A percentile compares a stretch with the other conserved stretches of the same genome.
These are phyloP conservation scores for Pao palembangensis DNA, from an alignment of 2,113 vertebrate genomes.

Conservation along the genomic window DNA sequence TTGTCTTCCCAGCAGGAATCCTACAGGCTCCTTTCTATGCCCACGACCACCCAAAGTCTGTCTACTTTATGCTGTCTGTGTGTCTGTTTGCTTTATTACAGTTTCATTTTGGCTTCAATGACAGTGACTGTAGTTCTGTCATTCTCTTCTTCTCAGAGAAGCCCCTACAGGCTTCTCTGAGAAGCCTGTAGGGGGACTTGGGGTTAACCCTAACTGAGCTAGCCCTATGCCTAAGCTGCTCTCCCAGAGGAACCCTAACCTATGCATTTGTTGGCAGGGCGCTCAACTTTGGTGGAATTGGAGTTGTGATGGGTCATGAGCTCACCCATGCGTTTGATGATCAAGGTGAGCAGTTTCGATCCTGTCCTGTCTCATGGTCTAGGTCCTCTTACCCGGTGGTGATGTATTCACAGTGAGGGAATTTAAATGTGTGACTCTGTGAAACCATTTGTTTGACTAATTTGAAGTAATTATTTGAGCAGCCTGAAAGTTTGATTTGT, in stretches of 20 bases:
- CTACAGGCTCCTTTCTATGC: conserved; percentile 97
- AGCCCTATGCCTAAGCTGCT: too few species aligned
- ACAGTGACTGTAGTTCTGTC: too few species aligned
- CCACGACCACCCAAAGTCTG: conserved; percentile 90
- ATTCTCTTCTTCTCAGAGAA: too few species aligned
- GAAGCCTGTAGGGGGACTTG: too few species aligned
- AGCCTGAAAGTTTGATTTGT: neutral
- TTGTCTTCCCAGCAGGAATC: conserved; percentile 96
- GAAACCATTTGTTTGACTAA: neutral
- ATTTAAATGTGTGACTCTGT: neutral
- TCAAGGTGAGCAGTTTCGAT: conserved; percentile 81
- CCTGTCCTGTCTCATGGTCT: neutral
- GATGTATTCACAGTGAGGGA: neutral
- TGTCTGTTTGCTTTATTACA: neutral
- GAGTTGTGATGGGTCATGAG: conserved; percentile 97
- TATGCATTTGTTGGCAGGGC: conserved; percentile 73
- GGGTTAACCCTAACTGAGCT: neutral
- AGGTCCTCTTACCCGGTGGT: too few species aligned
- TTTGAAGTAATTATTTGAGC: neutral
- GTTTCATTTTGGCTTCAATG: too few species aligned
- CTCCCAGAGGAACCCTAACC: too few species aligned
- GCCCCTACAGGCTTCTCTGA: too few species aligned
- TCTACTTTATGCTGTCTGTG: conserved; percentile 42
- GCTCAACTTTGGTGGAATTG: conserved; percentile 95
- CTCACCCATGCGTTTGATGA: conserved; percentile 97